Evolutionary conservation across 2,888 invertebrate genomes (phyloP).

Genomic region (Myopa testacea): DNA sequence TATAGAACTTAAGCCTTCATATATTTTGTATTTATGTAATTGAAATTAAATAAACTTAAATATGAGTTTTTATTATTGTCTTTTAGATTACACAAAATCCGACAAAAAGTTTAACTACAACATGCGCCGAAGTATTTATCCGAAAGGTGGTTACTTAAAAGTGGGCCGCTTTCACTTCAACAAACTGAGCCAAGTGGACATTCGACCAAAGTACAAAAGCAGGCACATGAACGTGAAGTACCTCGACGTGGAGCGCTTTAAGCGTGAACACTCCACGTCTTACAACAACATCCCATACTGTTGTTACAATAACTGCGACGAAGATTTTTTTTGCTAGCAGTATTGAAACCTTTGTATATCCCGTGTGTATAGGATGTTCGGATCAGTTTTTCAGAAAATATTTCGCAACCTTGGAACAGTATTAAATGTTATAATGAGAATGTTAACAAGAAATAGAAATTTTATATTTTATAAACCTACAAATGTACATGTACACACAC

Average conservation of each 20-base stretch:
- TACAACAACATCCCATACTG: constrained; percentile 61
- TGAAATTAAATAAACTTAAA: neutral
- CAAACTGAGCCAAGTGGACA: constrained; percentile 56
- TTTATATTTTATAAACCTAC: neutral
- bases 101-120: constrained; percentile 54
- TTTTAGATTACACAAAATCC: constrained; percentile 57
- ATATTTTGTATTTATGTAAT: no score
- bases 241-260: constrained; percentile 55
- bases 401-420: neutral
- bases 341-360: neutral
- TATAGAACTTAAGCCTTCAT: no score
- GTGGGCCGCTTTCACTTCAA: constrained; percentile 58
- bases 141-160: constrained; percentile 63
- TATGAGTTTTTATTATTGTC: constrained; percentile 9
- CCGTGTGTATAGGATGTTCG: neutral
- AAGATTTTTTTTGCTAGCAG: constrained; percentile 62
- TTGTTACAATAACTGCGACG: constrained; percentile 60
- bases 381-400: neutral
- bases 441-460: neutral
- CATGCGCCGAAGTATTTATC: constrained; percentile 58
- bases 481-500: neutral
- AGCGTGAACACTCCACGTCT: constrained; percentile 55
- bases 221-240: constrained; percentile 54
- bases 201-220: constrained; percentile 61
- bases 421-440: neutral